Evolutionary conservation across 2,888 invertebrate species (phyloP).

Genomic region (Phortica okadai): DNA sequence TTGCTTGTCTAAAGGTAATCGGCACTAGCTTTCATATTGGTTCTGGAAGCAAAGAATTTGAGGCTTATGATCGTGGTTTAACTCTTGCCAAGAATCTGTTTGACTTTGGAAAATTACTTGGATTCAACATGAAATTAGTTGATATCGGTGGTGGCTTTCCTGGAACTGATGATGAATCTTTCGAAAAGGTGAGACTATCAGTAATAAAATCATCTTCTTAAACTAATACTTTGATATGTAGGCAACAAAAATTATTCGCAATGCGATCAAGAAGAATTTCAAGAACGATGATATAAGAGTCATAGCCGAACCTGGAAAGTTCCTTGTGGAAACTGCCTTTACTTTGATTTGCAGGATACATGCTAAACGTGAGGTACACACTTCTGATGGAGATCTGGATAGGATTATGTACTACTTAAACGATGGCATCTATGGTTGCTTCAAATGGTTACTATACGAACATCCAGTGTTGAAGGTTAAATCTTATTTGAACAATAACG

Average conservation of each 20-base stretch:
- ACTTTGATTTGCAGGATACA: constrained; percentile 93
- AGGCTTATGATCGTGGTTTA: constrained; percentile 89
- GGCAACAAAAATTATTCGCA: constrained; percentile 88
- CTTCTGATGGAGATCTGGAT: constrained; percentile 64
- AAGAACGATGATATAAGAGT: constrained; percentile 84
- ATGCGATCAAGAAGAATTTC: constrained; percentile 88
- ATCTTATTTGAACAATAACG: constrained; percentile 76
- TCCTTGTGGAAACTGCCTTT: constrained; percentile 95
- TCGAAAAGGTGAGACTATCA: constrained; percentile 63
- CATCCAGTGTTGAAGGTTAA: constrained; percentile 88
- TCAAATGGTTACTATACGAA: constrained; percentile 97
- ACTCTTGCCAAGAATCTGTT: constrained; percentile 84
- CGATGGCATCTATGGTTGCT: constrained; percentile 99
- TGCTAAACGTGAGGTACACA: constrained; percentile 80
- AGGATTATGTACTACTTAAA: constrained; percentile 96
- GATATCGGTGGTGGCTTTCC: constrained; percentile 97
- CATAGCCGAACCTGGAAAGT: constrained; percentile 94
- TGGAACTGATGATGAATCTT: constrained; percentile 79
- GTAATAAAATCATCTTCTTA: neutral
- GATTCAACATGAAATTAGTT: constrained; percentile 86
- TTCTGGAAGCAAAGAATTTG: constrained; percentile 90
- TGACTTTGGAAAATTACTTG: constrained; percentile 83
- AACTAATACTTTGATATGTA: constrained; percentile 64
- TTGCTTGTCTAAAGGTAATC: too few relatives aligned
- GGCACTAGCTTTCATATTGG: constrained; percentile 96